These are phyloP conservation scores for Pseudochirops cupreus DNA, from an alignment of 2,797 vertebrate species.

Conservation along the genomic window DNA sequence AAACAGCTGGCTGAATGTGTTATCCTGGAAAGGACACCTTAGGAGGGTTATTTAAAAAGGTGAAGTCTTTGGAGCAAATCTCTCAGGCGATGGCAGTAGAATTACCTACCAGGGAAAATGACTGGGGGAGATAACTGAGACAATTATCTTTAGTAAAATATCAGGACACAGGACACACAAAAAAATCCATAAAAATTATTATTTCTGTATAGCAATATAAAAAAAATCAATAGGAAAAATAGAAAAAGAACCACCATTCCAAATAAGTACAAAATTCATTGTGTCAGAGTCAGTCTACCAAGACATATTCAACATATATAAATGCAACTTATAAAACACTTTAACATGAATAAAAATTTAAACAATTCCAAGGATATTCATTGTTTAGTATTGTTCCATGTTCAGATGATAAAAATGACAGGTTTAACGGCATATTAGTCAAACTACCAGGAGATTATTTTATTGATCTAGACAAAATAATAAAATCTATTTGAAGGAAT, in stretches of 20 bases:
- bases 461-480: neutral
- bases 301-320: neutral
- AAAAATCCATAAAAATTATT: neutral
- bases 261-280: neutral
- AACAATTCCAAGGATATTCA: neutral
- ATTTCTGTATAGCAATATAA: neutral
- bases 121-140: slow-evolving; percentile 26
- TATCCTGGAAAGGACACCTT: neutral
- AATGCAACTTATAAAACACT: neutral
- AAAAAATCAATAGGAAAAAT: neutral
- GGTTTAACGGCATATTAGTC: no score
- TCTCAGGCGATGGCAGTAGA: neutral
- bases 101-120: neutral
- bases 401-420: no score
- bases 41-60: neutral
- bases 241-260: neutral
- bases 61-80: neutral
- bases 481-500: neutral
- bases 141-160: neutral
- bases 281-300: neutral
- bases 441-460: no score
- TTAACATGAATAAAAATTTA: neutral
- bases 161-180: neutral
- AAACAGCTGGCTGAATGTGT: slow-evolving; percentile 4
- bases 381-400: neutral